Evolutionary conservation across 2,888 invertebrate species (phyloP).

Genomic region (Psylliodes chrysocephalus): DNA sequence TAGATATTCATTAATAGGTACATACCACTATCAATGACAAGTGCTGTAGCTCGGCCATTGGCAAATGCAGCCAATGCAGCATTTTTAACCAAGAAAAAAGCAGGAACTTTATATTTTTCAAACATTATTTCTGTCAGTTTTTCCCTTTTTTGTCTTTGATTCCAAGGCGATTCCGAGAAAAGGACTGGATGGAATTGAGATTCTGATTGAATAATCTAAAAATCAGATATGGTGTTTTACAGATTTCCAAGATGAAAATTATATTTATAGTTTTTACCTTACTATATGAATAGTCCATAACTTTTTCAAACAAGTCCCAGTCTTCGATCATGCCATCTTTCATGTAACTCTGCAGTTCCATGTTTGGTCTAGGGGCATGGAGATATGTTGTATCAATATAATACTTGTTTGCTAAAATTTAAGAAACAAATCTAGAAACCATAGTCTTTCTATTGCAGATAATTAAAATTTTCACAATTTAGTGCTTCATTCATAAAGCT

Average conservation of each 20-base stretch:
- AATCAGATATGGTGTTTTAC: slow-evolving; percentile 4
- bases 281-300: slow-evolving; percentile 92
- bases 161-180: slow-evolving; percentile 99
- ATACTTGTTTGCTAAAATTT: slow-evolving; percentile 69
- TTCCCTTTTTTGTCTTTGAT: slow-evolving; percentile 90
- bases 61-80: slow-evolving; percentile 98
- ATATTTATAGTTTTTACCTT: slow-evolving; percentile 74
- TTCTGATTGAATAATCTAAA: slow-evolving; percentile 88
- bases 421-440: slow-evolving; percentile 5
- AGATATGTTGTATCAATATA: slow-evolving; percentile 95
- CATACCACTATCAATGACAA: slow-evolving; percentile 45
- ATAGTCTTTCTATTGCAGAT: neutral
- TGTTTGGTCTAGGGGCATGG: slow-evolving; percentile 87
- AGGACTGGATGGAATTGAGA: slow-evolving; percentile 96
- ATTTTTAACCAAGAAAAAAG: slow-evolving; percentile 97
- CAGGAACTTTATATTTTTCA: slow-evolving; percentile 98
- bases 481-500: too few species aligned
- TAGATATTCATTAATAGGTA: too few species aligned
- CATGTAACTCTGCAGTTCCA: slow-evolving; percentile 93
- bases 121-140: slow-evolving; percentile 97
- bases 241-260: too few species aligned
- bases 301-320: slow-evolving; percentile 98
- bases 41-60: slow-evolving; percentile 87
- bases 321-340: slow-evolving; percentile 99
- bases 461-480: too few species aligned